Evolutionary conservation across 2,113 vertebrate species (phyloP).

Genomic region (Sceloporus undulatus): DNA sequence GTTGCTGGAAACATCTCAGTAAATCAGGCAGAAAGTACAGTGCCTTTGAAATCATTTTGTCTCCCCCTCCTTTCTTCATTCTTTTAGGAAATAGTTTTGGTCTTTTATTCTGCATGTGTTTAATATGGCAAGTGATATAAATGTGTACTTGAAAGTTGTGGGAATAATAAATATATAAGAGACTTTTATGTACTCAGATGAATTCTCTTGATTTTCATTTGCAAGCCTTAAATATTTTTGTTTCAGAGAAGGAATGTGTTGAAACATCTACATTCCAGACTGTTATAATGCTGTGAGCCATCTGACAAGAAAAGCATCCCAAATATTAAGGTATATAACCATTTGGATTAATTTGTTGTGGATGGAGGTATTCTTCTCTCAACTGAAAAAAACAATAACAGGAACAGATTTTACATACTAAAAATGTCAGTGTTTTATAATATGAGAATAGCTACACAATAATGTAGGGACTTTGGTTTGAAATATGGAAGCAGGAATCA

Average conservation of each 20-base stretch:
- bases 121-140: background rate
- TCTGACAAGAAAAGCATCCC: background rate
- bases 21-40: background rate
- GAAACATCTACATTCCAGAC: background rate
- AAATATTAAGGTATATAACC: background rate
- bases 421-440: background rate
- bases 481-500: background rate
- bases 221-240: slow-evolving; percentile 3
- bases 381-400: too few species aligned
- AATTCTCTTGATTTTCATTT: background rate
- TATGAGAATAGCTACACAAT: background rate
- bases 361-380: too few species aligned
- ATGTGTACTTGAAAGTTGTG: background rate
- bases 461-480: background rate
- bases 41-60: background rate
- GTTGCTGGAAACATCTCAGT: slow-evolving; percentile 3
- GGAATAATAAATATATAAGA: background rate
- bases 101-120: background rate
- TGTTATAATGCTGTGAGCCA: background rate
- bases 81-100: background rate
- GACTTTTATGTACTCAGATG: background rate
- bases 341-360: background rate
- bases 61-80: background rate
- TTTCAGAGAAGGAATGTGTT: background rate
- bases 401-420: too few species aligned